A percentile compares a stretch with the other conserved stretches of the same genome.
Conservation (phyloP, 2,888 invertebrate genomes). For the Ditylenchus weischeri region DNA sequence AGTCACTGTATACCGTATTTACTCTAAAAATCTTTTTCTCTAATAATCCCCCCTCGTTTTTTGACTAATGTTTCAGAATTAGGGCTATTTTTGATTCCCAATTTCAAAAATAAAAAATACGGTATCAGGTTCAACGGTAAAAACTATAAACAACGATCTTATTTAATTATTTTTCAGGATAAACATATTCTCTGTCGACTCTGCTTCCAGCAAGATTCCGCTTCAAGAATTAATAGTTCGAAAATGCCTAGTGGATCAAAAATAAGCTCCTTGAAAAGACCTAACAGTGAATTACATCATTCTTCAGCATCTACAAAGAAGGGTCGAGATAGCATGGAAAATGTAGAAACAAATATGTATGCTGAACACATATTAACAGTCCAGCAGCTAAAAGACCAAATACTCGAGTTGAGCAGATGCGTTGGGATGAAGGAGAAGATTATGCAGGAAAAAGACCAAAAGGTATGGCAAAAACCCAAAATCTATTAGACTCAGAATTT, state of each 20-base stretch:
- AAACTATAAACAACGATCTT: too few species aligned
- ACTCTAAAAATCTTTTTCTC: too few species aligned
- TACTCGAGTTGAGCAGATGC: slow-evolving; percentile 34
- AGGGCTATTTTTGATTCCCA: too few species aligned
- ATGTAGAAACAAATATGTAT: background rate
- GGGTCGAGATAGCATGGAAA: background rate
- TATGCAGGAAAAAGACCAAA: slow-evolving; percentile 43
- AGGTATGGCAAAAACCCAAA: slow-evolving; percentile 31
- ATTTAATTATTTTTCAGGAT: slow-evolving; percentile 17
- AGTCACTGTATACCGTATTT: too few species aligned
- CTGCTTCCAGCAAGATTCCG: slow-evolving; percentile 13
- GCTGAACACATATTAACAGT: slow-evolving; percentile 31
- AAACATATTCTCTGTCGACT: slow-evolving; percentile 38
- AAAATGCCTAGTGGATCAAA: too few species aligned
- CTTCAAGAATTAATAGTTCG: too few species aligned
- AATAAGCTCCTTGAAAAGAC: too few species aligned
- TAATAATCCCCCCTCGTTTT: too few species aligned
- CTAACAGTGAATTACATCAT: too few species aligned
- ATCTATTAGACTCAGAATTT: background rate
- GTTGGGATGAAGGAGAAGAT: slow-evolving; percentile 34
- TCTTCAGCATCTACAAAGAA: background rate
- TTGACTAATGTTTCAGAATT: too few species aligned
- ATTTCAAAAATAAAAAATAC: too few species aligned
- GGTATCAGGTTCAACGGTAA: too few species aligned
- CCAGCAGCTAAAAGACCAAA: slow-evolving; percentile 44